Evolutionary conservation across 2,797 vertebrate genomes (phyloP).

Genomic region (Epinephelus malabaricus): DNA sequence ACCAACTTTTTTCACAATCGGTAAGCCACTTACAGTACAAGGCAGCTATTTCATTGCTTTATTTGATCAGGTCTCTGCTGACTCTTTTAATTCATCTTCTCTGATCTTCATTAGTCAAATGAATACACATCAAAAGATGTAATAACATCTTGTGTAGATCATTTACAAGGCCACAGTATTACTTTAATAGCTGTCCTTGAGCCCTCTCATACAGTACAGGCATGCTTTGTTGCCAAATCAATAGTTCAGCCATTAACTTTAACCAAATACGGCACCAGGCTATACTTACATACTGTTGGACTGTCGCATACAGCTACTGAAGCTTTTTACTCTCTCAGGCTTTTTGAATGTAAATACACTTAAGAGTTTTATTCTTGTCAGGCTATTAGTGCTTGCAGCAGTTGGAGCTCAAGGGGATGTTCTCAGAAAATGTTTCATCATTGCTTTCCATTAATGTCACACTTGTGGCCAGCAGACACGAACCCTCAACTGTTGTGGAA

Average conservation of each 20-base stretch:
- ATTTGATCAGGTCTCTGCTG: conserved; percentile 3
- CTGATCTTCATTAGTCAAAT: conserved; percentile 15
- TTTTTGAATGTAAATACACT: conserved; percentile 36
- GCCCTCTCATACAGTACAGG: conserved; percentile 26
- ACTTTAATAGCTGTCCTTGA: conserved; percentile 61
- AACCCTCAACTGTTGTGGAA: conserved; percentile 48
- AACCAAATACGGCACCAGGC: conserved; percentile 49
- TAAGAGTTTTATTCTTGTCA: conserved; percentile 22
- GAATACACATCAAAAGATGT: conserved; percentile 8
- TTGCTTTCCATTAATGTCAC: conserved; percentile 56
- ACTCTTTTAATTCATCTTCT: conserved; percentile 14
- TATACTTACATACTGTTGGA: conserved; percentile 31
- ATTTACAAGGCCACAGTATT: conserved; percentile 48
- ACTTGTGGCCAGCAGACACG: conserved; percentile 31
- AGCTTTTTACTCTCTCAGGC: conserved; percentile 4
- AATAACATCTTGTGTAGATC: conserved; percentile 45
- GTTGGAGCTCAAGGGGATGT: conserved; percentile 14
- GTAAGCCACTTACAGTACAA: neutral
- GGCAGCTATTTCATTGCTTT: neutral
- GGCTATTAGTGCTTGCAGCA: conserved; percentile 24
- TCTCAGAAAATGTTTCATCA: conserved; percentile 49
- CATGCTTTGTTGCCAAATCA: conserved; percentile 62
- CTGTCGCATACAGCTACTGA: conserved; percentile 1
- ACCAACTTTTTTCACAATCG: neutral
- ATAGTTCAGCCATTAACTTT: conserved; percentile 68